Evolutionary conservation across 2,113 vertebrate species (phyloP), one percentile per base, ranked within the genome.

Genomic region (Myotis lucifugus): DNA sequence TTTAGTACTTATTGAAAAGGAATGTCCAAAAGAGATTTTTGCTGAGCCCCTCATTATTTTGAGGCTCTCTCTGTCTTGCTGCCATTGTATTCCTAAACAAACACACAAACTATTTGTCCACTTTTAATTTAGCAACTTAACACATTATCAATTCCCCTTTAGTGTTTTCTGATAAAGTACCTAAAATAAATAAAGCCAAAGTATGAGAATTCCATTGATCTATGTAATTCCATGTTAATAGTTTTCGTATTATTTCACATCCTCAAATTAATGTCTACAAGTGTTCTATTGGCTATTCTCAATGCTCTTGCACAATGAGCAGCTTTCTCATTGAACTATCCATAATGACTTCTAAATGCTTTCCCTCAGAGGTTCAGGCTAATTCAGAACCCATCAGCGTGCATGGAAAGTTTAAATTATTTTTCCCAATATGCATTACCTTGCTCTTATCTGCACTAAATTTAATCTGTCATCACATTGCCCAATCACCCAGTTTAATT

Each of bases 401-500:
- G 73, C 50, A 34, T 34, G 70, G 50, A 29, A 97, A 94, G 56
- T 96, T 96, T 93, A 96, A 97, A 96, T 97, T 97, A 96, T 91
- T 81, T 93, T 96, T 89, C 79, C 52, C 76, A 93, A 54, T 97
- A 90, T 95, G 66, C 86, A 95, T 96, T 96, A 97, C 82, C 85
- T 95, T 97, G 96, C 85, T 95, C 82, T 97, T 97, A 97, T 84
- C 74, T 89, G 59, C 79, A 91, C 56, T 95, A 94, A 95, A 97
- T 97, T 93, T 97, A 97, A 97, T 96, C 94, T 96, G 88, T 97
- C 93, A 96, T 95, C 97, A 85, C 67, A 89, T 93, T 96, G 92
- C 76, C 89, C 94, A 96, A 85, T 97, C 88, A 94, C 89, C 85
- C 78, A 83, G 70, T 89, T 96, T 97, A 97, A 97, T 97, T 97